Percentiles rank a stretch among this genome's conserved stretches.
Evolutionary conservation across 2,888 invertebrate species (phyloP).

Genomic region (Pteria penguin): DNA sequence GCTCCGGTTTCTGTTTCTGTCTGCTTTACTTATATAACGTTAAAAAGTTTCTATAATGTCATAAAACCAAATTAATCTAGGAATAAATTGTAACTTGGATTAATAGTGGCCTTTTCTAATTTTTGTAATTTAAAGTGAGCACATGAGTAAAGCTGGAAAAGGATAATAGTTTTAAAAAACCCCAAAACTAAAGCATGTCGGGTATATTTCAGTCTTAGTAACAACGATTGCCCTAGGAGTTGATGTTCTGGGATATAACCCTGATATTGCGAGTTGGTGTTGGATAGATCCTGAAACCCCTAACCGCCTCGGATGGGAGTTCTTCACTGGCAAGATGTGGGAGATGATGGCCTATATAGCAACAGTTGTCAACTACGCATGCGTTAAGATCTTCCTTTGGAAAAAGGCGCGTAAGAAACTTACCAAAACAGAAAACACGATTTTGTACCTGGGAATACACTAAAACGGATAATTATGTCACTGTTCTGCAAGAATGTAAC

Average conservation of each 20-base stretch:
- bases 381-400: constrained; percentile 55
- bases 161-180: too few species aligned
- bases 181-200: too few species aligned
- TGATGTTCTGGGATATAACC: constrained; percentile 68
- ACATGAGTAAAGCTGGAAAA: too few species aligned
- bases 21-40: too few species aligned
- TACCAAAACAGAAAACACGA: background rate
- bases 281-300: constrained; percentile 68
- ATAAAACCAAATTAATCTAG: too few species aligned
- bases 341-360: constrained; percentile 64
- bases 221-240: constrained; percentile 50
- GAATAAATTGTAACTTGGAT: too few species aligned
- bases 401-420: constrained; percentile 63
- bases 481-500: too few species aligned
- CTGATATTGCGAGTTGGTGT: constrained; percentile 71
- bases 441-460: background rate
- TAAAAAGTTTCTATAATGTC: too few species aligned
- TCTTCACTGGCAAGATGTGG: constrained; percentile 71
- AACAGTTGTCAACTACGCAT: constrained; percentile 60
- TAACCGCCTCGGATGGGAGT: constrained; percentile 65
- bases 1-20: too few species aligned
- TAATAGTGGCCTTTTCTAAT: too few species aligned
- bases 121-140: too few species aligned
- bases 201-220: constrained; percentile 61
- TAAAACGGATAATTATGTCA: too few species aligned